phyloP scores from a whole-genome alignment of 2,888 invertebrate species.

The Ophraella communa region DNA sequence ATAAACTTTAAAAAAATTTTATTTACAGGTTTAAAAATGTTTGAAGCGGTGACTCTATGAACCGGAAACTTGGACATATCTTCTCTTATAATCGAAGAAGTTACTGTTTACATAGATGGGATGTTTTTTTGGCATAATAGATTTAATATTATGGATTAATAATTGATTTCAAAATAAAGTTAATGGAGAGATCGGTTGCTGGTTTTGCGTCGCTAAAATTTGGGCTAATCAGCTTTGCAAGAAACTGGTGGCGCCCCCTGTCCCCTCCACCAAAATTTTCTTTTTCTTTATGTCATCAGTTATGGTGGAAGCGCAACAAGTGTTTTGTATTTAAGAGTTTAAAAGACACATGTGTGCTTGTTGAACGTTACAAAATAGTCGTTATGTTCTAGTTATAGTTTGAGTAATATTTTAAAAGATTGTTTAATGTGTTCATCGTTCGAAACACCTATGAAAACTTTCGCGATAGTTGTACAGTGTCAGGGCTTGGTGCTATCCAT shows the following conservation, averaged over 20 bases:
- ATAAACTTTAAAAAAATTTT: not conserved
- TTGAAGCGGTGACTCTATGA: not conserved
- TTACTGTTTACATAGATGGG: not conserved
- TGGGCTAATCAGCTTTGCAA: not conserved
- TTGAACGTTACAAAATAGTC: constrained; percentile 23
- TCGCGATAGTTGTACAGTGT: constrained; percentile 27
- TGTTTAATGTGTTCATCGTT: constrained; percentile 24
- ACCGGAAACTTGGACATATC: not conserved
- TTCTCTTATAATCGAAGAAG: not conserved
- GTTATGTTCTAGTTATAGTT: constrained; percentile 8
- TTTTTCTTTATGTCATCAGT: constrained; percentile 44
- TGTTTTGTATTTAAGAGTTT: constrained; percentile 44
- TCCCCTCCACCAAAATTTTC: constrained; percentile 23
- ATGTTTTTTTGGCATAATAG: not conserved
- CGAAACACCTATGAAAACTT: constrained; percentile 22
- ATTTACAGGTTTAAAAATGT: not conserved
- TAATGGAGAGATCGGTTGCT: not conserved
- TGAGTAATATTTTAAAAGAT: constrained; percentile 11
- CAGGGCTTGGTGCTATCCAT: constrained; percentile 33
- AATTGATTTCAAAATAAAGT: not conserved
- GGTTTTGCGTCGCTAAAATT: constrained; percentile 13
- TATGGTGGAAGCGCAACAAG: constrained; percentile 52
- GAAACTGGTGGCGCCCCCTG: constrained; percentile 33
- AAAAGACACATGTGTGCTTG: constrained; percentile 40
- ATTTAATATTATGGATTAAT: not conserved